These are phyloP conservation scores for Danio aesculapii DNA, from an alignment of 2,797 vertebrate species.

Conservation along the genomic window DNA sequence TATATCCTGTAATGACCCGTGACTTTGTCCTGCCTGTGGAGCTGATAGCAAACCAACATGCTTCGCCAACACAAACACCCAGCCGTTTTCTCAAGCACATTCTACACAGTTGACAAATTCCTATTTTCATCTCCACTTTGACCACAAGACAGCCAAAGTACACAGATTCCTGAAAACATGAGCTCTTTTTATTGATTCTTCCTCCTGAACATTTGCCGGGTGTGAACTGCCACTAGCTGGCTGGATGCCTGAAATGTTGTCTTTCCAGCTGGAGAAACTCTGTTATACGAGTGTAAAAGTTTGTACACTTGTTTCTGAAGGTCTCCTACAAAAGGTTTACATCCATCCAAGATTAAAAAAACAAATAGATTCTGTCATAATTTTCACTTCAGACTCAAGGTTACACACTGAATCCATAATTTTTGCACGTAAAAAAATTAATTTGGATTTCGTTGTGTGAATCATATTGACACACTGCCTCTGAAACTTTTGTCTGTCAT, in stretches of 20 bases:
- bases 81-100: constrained; percentile 31
- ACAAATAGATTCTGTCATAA: no score
- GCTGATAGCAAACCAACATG: neutral
- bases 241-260: neutral
- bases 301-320: no score
- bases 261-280: neutral
- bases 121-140: constrained; percentile 36
- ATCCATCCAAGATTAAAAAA: no score
- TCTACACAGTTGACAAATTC: constrained; percentile 30
- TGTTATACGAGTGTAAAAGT: neutral
- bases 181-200: neutral
- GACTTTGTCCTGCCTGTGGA: neutral
- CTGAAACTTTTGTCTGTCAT: no score
- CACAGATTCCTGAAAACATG: constrained; percentile 32
- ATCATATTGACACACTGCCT: no score
- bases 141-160: constrained; percentile 42
- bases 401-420: no score
- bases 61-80: constrained; percentile 37
- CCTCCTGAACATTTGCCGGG: neutral
- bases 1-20: constrained; percentile 1
- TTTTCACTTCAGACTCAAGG: no score
- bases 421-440: no score
- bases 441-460: no score
- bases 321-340: no score
- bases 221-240: neutral